Conservation (phyloP, 2,797 vertebrate species). For the Pangasius krempfi region DNA sequence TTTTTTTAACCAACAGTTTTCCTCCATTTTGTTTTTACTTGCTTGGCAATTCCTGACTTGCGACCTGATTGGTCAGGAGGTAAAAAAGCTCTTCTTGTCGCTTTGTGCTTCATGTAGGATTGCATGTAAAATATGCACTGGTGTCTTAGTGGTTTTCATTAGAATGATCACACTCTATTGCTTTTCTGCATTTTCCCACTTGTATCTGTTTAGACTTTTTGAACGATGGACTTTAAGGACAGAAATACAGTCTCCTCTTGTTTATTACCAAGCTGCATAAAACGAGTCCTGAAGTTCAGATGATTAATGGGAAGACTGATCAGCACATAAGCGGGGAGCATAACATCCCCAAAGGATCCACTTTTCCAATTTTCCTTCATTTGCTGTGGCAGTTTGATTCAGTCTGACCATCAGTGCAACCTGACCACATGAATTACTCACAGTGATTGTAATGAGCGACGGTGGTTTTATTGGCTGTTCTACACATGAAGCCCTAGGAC, state of each 20-base stretch:
- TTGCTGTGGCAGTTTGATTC: neutral
- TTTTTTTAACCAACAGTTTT: neutral
- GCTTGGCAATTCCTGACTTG: neutral
- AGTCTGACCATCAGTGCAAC: neutral
- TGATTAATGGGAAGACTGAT: neutral
- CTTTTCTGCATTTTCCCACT: neutral
- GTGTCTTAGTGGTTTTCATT: neutral
- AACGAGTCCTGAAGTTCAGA: neutral
- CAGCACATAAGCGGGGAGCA: neutral
- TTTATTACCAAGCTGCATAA: neutral
- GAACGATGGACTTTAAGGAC: neutral
- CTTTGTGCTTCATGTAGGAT: neutral
- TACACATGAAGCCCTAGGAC: neutral
- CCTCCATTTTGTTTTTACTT: neutral
- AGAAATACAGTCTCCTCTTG: neutral
- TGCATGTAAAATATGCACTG: neutral
- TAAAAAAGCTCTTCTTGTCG: neutral
- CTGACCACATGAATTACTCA: conserved; percentile 4
- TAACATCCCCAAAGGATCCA: neutral
- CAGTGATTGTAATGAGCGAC: conserved; percentile 15
- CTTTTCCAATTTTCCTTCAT: neutral
- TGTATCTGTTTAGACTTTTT: no score
- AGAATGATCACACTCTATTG: neutral
- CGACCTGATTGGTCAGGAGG: neutral
- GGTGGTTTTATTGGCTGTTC: conserved; percentile 3